Percentiles rank a stretch among this genome's conserved stretches.
Conservation (phyloP, 2,113 vertebrate species). For the Rhinopomastus cyanomelas region DNA sequence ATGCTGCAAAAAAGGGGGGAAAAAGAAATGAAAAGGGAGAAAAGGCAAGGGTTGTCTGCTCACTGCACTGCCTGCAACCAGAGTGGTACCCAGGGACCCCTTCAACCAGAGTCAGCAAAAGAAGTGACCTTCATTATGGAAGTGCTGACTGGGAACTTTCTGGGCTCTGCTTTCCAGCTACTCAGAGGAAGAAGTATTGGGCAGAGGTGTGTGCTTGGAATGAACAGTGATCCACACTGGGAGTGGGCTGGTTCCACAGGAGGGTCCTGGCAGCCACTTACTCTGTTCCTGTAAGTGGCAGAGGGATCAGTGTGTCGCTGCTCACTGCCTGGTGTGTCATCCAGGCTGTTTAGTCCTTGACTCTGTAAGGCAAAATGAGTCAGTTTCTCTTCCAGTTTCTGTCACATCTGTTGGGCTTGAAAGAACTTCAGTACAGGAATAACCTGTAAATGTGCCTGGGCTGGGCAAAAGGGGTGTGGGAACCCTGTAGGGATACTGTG, state of each 20-base stretch:
- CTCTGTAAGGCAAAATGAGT: background rate
- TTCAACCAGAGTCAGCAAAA: constrained; percentile 16
- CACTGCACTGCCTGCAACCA: background rate
- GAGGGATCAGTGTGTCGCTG: background rate
- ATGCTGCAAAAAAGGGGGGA: background rate
- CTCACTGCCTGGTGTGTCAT: background rate
- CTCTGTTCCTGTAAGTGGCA: background rate
- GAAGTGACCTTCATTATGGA: constrained; percentile 28
- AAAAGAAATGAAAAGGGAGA: background rate
- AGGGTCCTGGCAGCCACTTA: background rate
- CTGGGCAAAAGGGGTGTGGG: accelerated
- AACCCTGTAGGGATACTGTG: background rate
- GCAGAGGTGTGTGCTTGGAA: background rate
- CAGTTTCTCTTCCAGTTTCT: background rate
- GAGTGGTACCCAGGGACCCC: background rate
- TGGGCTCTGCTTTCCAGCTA: background rate
- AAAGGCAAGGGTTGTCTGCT: background rate
- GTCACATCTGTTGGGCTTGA: background rate
- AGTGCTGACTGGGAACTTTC: constrained; percentile 37
- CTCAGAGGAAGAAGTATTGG: background rate
- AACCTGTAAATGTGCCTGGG: background rate
- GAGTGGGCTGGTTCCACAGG: background rate
- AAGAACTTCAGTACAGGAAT: background rate
- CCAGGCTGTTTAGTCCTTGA: background rate
- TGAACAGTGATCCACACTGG: background rate